phyloP scores from a whole-genome alignment of 2,113 vertebrate genomes.

The Microcebus tavaratra region DNA sequence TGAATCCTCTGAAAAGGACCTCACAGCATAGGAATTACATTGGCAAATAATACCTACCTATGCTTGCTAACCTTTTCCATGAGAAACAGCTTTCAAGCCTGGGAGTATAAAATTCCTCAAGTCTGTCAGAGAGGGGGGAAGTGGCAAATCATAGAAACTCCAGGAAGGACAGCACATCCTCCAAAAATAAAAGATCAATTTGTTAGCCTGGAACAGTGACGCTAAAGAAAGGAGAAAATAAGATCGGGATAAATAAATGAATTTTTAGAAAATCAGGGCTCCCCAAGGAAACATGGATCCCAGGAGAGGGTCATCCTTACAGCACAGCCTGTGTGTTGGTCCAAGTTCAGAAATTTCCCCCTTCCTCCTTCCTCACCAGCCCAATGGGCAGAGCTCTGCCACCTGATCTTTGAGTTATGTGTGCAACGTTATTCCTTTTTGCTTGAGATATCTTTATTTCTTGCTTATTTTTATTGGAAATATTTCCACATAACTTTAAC shows the following conservation, averaged over 20 bases:
- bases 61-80: background rate
- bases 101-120: background rate
- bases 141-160: background rate
- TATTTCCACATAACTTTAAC: background rate
- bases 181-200: background rate
- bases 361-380: background rate
- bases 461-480: background rate
- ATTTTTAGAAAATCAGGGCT: background rate
- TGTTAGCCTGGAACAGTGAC: background rate
- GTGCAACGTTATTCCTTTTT: background rate
- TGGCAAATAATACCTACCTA: slow-evolving; percentile 15
- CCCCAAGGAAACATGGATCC: background rate
- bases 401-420: background rate
- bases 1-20: background rate
- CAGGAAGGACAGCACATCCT: background rate
- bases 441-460: background rate
- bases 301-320: background rate
- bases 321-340: background rate
- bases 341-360: background rate
- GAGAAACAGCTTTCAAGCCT: slow-evolving; percentile 11
- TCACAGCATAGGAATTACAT: background rate
- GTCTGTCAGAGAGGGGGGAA: background rate
- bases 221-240: background rate
- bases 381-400: background rate
- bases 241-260: background rate